Evolutionary conservation across 2,113 vertebrate genomes (phyloP).

Genomic region (Parotia lawesii): DNA sequence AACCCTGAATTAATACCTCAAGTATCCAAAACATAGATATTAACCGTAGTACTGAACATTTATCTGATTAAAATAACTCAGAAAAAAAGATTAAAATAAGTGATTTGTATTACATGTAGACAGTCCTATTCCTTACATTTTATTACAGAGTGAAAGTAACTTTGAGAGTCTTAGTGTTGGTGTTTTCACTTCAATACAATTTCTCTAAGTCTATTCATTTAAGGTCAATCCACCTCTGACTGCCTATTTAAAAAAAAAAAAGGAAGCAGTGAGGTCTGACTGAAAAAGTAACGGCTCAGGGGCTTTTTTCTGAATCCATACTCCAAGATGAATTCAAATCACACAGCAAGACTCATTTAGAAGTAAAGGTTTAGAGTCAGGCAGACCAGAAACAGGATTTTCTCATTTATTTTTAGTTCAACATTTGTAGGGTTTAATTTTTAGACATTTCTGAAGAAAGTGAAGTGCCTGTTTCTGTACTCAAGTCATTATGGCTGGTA

Average conservation of each 20-base stretch:
- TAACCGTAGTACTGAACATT: not conserved
- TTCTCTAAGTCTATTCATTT: not conserved
- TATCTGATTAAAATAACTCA: not conserved
- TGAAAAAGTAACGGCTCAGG: not conserved
- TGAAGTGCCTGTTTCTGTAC: not conserved
- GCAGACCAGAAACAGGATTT: not conserved
- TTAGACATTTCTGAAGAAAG: not conserved
- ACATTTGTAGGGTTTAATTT: not conserved
- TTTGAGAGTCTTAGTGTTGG: not conserved
- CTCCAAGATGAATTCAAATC: not conserved
- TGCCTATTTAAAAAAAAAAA: not conserved
- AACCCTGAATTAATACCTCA: not conserved
- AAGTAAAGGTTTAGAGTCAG: not conserved
- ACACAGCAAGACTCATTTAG: not conserved
- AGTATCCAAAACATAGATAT: not conserved
- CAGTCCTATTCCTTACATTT: not conserved
- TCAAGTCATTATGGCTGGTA: not conserved
- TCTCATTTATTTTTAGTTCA: not conserved
- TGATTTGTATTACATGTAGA: not conserved
- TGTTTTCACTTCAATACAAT: not conserved
- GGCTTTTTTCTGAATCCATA: not conserved
- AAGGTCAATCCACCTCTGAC: not conserved
- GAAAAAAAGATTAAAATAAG: not conserved
- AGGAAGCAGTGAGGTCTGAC: not conserved
- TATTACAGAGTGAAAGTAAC: not conserved